Evolutionary conservation across 92 coral and sea anemone genomes (phyloP).

Genomic region (Porites divaricata): DNA sequence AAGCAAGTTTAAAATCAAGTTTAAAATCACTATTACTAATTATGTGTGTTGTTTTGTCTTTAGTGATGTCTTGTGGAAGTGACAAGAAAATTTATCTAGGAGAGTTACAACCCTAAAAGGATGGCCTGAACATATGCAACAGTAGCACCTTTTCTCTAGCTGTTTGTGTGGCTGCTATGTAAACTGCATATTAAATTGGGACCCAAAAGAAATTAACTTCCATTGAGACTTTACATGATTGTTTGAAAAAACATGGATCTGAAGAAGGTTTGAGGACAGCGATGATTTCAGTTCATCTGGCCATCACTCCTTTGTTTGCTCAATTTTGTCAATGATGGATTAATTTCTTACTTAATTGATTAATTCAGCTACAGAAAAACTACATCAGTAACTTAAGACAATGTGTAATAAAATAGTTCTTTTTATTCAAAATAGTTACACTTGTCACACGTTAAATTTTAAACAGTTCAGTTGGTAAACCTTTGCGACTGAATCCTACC

Average conservation of each 20-base stretch:
- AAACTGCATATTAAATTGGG: background rate
- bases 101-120: constrained; percentile 78
- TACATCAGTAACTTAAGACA: background rate
- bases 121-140: background rate
- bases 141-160: background rate
- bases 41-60: background rate
- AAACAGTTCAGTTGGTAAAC: background rate
- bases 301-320: too few species aligned
- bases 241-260: too few species aligned
- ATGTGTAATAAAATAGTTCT: background rate
- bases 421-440: background rate
- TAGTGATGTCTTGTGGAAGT: constrained; percentile 95
- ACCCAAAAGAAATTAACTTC: background rate
- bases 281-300: too few species aligned
- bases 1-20: background rate
- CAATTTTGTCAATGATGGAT: too few species aligned
- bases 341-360: too few species aligned
- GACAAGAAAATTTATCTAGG: constrained; percentile 95
- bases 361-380: background rate
- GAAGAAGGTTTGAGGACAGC: too few species aligned
- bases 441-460: background rate
- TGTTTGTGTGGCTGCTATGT: background rate
- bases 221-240: background rate
- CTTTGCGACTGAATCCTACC: background rate
- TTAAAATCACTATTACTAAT: background rate